Conservation (phyloP, 1,140 invertebrate genomes). For the Aphelinus atriplicis region DNA sequence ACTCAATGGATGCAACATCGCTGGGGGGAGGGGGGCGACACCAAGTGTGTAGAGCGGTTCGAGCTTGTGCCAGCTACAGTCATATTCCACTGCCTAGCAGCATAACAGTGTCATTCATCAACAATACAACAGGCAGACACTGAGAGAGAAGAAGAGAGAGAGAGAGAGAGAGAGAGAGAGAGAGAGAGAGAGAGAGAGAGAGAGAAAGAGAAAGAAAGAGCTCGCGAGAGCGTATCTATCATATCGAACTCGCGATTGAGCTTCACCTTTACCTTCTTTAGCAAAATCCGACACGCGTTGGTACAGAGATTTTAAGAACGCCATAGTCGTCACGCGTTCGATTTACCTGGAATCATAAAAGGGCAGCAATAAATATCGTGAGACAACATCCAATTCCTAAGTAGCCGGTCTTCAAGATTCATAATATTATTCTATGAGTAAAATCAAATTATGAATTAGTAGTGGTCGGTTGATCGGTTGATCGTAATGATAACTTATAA, state of each 20-base stretch:
- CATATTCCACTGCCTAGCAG: slow-evolving; percentile 11
- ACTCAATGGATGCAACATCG: too few relatives aligned
- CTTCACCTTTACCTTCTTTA: slow-evolving; percentile 50
- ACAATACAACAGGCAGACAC: background rate
- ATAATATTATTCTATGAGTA: too few relatives aligned
- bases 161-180: background rate
- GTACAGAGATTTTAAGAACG: slow-evolving; percentile 53
- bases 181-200: slow-evolving; percentile 1
- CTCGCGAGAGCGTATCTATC: slow-evolving; percentile 26
- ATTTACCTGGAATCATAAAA: slow-evolving; percentile 50
- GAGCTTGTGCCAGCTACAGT: background rate
- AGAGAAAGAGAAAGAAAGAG: background rate
- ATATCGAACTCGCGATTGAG: slow-evolving; percentile 33
- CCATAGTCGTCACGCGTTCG: slow-evolving; percentile 49
- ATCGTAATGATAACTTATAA: too few relatives aligned
- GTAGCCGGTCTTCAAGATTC: too few relatives aligned
- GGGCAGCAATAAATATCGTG: background rate
- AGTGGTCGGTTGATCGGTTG: too few relatives aligned
- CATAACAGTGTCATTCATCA: slow-evolving; percentile 9
- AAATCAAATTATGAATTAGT: too few relatives aligned
- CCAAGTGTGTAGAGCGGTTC: too few relatives aligned
- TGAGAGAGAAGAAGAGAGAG: too few relatives aligned
- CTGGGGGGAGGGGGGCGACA: too few relatives aligned
- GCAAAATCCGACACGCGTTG: slow-evolving; percentile 53
- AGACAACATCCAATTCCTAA: too few relatives aligned